Percentiles rank a stretch among this genome's conserved stretches.
These are phyloP conservation scores for Mystacides longicornis DNA, from an alignment of 2,888 invertebrate genomes.

Conservation along the genomic window DNA sequence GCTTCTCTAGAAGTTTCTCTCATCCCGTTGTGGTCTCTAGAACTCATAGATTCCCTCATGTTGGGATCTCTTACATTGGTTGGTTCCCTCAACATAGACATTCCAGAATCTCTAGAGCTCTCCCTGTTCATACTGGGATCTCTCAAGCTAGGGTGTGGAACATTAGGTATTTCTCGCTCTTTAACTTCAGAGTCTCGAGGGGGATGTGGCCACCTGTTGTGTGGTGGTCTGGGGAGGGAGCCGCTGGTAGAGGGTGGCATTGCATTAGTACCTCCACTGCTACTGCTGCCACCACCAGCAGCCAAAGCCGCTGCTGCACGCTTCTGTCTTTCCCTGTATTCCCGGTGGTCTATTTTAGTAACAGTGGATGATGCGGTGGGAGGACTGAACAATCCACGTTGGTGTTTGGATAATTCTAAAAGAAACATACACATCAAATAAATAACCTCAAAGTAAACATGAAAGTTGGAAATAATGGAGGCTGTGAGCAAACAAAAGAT, in stretches of 20 bases:
- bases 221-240: conserved; percentile 26
- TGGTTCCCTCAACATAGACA: background rate
- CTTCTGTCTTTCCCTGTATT: conserved; percentile 57
- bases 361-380: conserved; percentile 33
- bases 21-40: background rate
- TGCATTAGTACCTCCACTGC: conserved; percentile 28
- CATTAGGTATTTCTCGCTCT: conserved; percentile 33
- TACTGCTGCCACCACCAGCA: background rate
- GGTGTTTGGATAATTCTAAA: conserved; percentile 22
- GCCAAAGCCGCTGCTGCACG: background rate
- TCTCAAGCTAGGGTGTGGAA: conserved; percentile 26
- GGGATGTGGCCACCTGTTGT: conserved; percentile 26
- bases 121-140: background rate
- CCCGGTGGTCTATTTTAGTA: conserved; percentile 50
- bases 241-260: conserved; percentile 24
- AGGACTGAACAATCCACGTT: conserved; percentile 29
- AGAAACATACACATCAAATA: too few relatives aligned
- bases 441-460: too few relatives aligned
- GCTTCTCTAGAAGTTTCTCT: background rate
- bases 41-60: background rate
- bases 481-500: too few relatives aligned
- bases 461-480: too few relatives aligned
- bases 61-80: background rate
- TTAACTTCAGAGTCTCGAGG: conserved; percentile 28
- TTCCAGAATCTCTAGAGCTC: background rate